These are phyloP conservation scores for Python bivittatus DNA, from an alignment of 2,113 vertebrate genomes.

Conservation along the genomic window DNA sequence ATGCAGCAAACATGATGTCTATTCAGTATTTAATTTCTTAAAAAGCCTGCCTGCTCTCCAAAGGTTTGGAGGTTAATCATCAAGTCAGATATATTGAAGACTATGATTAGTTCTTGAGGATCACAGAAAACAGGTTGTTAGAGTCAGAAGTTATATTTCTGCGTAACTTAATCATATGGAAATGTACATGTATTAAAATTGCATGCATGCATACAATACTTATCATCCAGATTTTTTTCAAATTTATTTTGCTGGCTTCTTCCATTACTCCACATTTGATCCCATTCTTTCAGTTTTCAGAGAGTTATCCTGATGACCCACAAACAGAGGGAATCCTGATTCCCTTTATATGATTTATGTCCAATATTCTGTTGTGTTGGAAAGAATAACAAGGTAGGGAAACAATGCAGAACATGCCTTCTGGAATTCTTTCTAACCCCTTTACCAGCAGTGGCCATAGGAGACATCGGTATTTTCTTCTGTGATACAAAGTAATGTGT, in stretches of 20 bases:
- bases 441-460: neutral
- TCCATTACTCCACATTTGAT: neutral
- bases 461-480: neutral
- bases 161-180: slow-evolving; percentile 56
- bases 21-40: neutral
- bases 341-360: neutral
- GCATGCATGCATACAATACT: neutral
- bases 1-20: neutral
- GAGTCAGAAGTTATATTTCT: slow-evolving; percentile 51
- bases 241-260: neutral
- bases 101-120: slow-evolving; percentile 3
- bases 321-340: neutral
- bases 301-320: neutral
- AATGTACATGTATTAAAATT: neutral
- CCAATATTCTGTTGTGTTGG: neutral
- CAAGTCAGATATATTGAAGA: slow-evolving; percentile 4
- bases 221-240: neutral
- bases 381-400: neutral
- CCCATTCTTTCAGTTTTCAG: neutral
- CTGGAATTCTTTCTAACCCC: neutral
- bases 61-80: rapidly evolving
- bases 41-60: neutral
- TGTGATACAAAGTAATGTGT: neutral
- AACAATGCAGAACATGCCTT: neutral
- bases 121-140: slow-evolving; percentile 43